Evolutionary conservation across 2,888 invertebrate genomes (phyloP).

Genomic region (Malachius bipustulatus): DNA sequence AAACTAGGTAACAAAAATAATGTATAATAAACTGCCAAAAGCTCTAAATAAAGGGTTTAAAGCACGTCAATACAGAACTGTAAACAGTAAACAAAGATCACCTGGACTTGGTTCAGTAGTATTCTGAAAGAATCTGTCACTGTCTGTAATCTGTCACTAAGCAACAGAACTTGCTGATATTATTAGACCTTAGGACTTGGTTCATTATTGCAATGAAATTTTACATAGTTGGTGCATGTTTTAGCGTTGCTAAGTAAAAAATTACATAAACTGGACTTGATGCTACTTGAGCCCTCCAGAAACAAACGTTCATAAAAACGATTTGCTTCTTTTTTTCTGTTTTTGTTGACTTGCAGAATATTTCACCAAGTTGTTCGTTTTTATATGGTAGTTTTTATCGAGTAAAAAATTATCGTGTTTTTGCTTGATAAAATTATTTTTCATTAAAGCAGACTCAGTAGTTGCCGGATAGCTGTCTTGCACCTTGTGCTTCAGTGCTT

Average conservation of each 20-base stretch:
- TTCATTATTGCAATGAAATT: constrained; percentile 7
- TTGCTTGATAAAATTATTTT: too few relatives aligned
- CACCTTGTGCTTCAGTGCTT: too few relatives aligned
- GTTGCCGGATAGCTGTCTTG: too few relatives aligned
- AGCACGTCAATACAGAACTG: constrained; percentile 1
- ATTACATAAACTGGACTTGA: constrained; percentile 6
- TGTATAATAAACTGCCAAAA: constrained; percentile 1
- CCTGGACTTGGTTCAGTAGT: constrained; percentile 7
- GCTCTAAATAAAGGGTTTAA: constrained; percentile 6
- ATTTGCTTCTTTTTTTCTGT: too few relatives aligned
- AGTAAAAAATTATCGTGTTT: too few relatives aligned
- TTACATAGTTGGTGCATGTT: constrained; percentile 7
- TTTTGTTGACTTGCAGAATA: too few relatives aligned
- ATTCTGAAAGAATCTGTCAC: constrained; percentile 4
- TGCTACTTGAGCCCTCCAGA: too few relatives aligned
- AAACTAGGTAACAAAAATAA: too few relatives aligned
- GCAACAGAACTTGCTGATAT: constrained; percentile 7
- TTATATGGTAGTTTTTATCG: too few relatives aligned
- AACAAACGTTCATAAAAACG: too few relatives aligned
- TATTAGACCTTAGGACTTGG: constrained; percentile 5
- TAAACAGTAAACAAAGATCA: constrained; percentile 7
- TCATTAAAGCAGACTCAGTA: too few relatives aligned
- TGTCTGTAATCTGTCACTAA: constrained; percentile 5
- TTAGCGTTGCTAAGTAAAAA: constrained; percentile 5
- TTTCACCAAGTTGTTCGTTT: too few relatives aligned